phyloP scores from a whole-genome alignment of 1,140 invertebrate genomes.

The Drosophila lacertosa region DNA sequence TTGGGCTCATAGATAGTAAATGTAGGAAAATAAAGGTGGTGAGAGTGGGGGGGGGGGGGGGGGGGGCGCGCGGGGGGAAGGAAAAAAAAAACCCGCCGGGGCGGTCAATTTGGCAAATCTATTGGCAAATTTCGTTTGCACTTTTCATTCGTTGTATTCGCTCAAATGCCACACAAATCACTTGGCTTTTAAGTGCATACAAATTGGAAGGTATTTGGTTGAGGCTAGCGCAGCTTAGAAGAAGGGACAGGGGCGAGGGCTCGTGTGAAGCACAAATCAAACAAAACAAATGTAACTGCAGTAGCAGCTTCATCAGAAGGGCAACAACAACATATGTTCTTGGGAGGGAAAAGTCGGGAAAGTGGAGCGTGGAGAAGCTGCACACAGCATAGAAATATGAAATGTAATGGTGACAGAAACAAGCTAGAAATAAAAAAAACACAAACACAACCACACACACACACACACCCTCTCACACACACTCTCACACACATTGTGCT shows the following conservation, averaged over 20 bases:
- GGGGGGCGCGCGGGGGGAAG: not conserved
- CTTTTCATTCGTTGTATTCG: conserved; percentile 11
- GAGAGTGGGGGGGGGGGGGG: not conserved
- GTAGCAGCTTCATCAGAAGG: conserved; percentile 9
- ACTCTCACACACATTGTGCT: no score
- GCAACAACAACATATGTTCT: conserved; percentile 18
- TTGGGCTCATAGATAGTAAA: no score
- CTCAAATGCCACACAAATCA: conserved; percentile 32
- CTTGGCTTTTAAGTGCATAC: conserved; percentile 40
- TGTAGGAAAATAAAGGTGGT: no score
- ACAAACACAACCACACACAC: no score
- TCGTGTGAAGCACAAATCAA: conserved; percentile 24
- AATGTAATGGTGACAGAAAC: conserved; percentile 78
- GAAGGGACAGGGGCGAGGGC: not conserved
- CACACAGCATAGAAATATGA: conserved; percentile 64
- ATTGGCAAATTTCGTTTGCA: conserved; percentile 18
- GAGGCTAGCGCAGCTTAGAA: not conserved
- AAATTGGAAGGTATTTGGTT: conserved; percentile 33
- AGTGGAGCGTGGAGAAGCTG: conserved; percentile 4
- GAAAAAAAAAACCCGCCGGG: not conserved
- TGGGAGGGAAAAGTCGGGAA: not conserved
- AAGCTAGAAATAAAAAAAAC: conserved; percentile 69
- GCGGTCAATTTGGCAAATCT: conserved; percentile 31
- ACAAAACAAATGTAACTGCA: conserved; percentile 40
- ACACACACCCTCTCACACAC: no score